phyloP scores from a whole-genome alignment of 2,888 invertebrate species.

The Rapana venosa region DNA sequence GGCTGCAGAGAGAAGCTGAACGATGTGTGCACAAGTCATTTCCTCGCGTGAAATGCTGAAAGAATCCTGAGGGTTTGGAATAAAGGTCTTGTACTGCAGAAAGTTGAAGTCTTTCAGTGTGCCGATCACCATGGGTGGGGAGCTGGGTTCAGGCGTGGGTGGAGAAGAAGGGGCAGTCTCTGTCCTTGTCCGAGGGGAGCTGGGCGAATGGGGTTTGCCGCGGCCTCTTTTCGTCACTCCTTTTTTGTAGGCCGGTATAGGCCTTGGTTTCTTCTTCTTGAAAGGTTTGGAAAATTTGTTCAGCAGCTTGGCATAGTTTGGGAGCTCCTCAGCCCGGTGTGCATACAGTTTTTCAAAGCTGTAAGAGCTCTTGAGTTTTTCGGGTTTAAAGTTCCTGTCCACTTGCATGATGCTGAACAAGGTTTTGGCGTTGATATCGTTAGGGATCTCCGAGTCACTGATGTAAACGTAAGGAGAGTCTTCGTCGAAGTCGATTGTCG shows the following conservation, averaged over 20 bases:
- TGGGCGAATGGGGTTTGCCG: neutral
- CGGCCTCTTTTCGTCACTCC: too few species aligned
- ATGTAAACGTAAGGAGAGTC: conserved; percentile 2
- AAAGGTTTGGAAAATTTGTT: conserved; percentile 12
- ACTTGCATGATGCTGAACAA: neutral
- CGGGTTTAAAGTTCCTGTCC: neutral
- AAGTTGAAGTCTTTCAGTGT: conserved; percentile 29
- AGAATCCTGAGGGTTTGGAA: neutral
- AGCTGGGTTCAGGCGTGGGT: neutral
- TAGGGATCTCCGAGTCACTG: neutral
- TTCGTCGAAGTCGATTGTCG: neutral
- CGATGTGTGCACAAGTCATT: neutral
- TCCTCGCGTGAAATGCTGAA: neutral
- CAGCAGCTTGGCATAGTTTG: neutral
- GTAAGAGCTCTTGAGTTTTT: conserved; percentile 32
- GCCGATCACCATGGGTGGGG: conserved; percentile 33
- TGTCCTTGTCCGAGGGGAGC: too few species aligned
- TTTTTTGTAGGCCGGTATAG: neutral
- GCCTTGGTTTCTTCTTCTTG: neutral
- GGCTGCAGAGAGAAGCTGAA: neutral
- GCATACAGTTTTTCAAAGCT: conserved; percentile 37
- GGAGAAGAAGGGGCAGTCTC: too few species aligned
- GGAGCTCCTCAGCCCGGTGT: neutral
- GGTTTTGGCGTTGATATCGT: neutral
- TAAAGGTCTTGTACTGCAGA: conserved; percentile 23